Conservation (phyloP, 2,888 invertebrate genomes). For the Thera britannica region DNA sequence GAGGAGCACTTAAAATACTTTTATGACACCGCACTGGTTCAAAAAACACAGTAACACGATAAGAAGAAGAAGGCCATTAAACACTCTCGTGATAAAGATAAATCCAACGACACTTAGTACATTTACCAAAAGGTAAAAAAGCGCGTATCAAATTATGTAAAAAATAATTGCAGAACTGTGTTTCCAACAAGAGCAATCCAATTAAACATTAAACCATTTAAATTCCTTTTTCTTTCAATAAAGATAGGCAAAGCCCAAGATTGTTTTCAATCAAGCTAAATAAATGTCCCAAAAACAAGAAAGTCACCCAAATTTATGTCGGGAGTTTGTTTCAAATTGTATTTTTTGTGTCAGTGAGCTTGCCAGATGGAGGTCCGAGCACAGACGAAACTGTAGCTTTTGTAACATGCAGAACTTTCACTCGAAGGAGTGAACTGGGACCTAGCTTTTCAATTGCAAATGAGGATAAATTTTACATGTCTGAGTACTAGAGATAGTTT, state of each 20-base stretch:
- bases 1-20: too few species aligned
- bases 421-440: background rate
- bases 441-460: too few species aligned
- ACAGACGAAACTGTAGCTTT: constrained; percentile 17
- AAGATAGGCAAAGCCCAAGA: constrained; percentile 26
- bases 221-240: constrained; percentile 28
- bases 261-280: constrained; percentile 55
- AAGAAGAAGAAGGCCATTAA: too few species aligned
- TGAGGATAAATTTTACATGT: too few species aligned
- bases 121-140: background rate
- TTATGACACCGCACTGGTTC: too few species aligned
- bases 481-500: too few species aligned
- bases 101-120: too few species aligned
- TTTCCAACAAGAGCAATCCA: background rate
- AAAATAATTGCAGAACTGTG: background rate
- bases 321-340: constrained; percentile 58
- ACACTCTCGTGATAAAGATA: too few species aligned
- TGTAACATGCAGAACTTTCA: constrained; percentile 8
- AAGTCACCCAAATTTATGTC: constrained; percentile 54
- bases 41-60: too few species aligned
- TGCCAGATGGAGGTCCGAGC: constrained; percentile 43
- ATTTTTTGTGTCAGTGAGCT: constrained; percentile 58
- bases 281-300: constrained; percentile 51
- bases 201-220: background rate
- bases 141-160: background rate